phyloP scores from a whole-genome alignment of 2,113 vertebrate species.

The Peromyscus maniculatus region DNA sequence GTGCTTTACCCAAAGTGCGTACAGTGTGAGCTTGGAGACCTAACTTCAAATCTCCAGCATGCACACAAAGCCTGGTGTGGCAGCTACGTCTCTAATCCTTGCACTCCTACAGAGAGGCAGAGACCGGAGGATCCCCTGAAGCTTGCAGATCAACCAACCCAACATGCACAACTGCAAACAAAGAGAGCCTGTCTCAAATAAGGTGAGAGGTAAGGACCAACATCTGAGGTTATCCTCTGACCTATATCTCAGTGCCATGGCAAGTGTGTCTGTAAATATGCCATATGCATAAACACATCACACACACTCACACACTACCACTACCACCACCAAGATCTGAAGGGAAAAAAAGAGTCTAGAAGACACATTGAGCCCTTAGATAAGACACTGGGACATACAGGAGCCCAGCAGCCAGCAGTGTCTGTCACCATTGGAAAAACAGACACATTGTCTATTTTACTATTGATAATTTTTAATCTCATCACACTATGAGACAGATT shows the following conservation, averaged over 20 bases:
- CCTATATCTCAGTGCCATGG: too few relatives aligned
- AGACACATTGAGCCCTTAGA: background rate
- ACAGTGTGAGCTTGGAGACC: too few relatives aligned
- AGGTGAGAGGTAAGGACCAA: background rate
- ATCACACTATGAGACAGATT: conserved; percentile 32
- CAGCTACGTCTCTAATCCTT: background rate
- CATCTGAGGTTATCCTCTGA: background rate
- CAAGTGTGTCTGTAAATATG: background rate
- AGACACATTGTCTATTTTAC: background rate
- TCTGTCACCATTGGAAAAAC: background rate
- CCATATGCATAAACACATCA: too few relatives aligned
- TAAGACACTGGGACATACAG: background rate
- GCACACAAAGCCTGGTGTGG: background rate
- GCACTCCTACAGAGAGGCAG: background rate
- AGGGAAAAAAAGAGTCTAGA: background rate
- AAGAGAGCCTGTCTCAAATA: too few relatives aligned
- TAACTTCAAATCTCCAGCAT: background rate
- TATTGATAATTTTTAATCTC: conserved; percentile 20
- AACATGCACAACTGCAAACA: background rate
- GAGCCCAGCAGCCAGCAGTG: too few relatives aligned
- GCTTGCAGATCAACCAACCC: background rate
- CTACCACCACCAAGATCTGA: background rate
- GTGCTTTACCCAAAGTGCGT: too few relatives aligned
- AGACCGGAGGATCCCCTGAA: background rate
- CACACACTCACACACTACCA: background rate